A percentile compares a stretch with the other conserved stretches of the same genome.
Conservation (phyloP, 2,113 vertebrate genomes). For the Antechinus flavipes region DNA sequence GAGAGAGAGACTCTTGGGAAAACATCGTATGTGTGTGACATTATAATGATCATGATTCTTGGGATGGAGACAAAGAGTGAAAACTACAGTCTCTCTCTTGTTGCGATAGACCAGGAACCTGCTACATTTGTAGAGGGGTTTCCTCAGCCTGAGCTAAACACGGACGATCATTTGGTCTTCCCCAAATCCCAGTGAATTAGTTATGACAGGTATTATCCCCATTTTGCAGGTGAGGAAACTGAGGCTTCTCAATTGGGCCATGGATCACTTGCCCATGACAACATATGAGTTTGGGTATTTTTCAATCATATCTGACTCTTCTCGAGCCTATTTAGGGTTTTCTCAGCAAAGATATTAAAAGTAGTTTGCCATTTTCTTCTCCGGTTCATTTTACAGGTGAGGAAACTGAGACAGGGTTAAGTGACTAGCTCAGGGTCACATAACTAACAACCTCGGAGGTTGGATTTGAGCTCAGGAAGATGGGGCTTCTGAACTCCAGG, state of each 20-base stretch:
- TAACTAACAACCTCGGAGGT: background rate
- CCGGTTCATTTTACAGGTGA: background rate
- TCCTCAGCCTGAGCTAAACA: background rate
- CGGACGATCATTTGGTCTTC: background rate
- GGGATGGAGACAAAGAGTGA: background rate
- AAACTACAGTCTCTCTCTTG: too few relatives aligned
- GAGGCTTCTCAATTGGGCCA: background rate
- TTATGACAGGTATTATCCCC: background rate
- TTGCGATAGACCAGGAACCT: too few relatives aligned
- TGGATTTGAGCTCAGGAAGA: background rate
- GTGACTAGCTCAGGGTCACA: background rate
- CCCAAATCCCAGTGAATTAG: background rate
- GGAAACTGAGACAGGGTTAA: background rate
- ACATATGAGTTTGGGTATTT: background rate
- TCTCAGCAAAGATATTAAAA: background rate
- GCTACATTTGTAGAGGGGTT: too few relatives aligned
- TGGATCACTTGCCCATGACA: background rate
- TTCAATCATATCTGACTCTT: background rate
- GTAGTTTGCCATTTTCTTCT: background rate
- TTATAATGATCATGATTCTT: background rate
- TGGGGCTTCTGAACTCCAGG: background rate
- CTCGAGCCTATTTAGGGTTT: background rate
- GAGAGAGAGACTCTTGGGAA: background rate
- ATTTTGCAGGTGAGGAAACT: background rate
- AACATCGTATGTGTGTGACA: background rate